phyloP scores from a whole-genome alignment of 2,113 vertebrate genomes.

The Sterna hirundo region DNA sequence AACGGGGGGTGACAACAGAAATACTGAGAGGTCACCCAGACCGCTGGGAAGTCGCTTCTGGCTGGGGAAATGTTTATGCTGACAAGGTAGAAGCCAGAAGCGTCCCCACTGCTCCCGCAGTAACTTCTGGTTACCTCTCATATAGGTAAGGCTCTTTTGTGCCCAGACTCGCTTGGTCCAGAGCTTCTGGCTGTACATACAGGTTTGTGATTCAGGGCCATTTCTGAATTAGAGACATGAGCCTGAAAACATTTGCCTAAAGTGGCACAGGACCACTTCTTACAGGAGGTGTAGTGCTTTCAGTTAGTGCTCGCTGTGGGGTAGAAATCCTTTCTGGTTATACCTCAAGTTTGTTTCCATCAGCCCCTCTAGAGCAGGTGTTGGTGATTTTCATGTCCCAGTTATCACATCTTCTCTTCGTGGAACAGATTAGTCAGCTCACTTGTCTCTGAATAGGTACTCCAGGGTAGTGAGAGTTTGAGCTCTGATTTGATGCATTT shows the following conservation, averaged over 20 bases:
- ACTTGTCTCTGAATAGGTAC: conserved; percentile 17
- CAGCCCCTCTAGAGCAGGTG: neutral
- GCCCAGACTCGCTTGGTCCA: neutral
- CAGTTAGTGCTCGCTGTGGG: neutral
- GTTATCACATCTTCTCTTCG: neutral
- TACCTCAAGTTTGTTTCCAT: neutral
- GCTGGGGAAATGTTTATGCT: neutral
- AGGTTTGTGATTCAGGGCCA: neutral
- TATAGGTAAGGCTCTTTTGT: neutral
- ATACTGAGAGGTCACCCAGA: neutral
- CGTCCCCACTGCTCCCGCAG: neutral
- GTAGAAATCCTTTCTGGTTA: neutral
- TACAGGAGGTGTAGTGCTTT: neutral
- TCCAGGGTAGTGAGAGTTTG: neutral
- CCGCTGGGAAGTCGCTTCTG: accelerated
- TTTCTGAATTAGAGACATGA: neutral
- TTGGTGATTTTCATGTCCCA: neutral
- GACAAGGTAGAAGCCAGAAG: neutral
- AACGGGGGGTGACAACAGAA: neutral
- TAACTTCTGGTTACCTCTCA: neutral
- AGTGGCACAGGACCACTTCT: neutral
- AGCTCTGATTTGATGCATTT: neutral
- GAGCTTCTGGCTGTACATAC: neutral
- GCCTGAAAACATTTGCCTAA: neutral
- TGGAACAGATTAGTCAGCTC: neutral